Percentiles rank a stretch among this genome's conserved stretches.
Conservation (phyloP, 1,140 invertebrate species). For the Drosophila pruinosa region DNA sequence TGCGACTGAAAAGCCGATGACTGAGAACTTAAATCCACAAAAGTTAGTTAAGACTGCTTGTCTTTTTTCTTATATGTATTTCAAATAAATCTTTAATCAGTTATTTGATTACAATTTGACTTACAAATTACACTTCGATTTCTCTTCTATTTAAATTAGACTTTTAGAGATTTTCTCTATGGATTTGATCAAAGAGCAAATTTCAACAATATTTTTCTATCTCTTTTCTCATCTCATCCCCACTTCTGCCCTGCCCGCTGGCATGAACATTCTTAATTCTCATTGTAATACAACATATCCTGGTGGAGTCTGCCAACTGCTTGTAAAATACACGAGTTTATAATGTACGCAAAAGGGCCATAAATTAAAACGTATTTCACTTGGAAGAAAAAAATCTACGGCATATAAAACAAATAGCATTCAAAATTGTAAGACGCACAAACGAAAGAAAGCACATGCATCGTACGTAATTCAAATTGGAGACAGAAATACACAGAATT, state of each 20-base stretch:
- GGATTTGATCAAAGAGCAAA: neutral
- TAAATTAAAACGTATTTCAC: conserved; percentile 80
- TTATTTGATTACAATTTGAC: neutral
- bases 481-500: conserved; percentile 66
- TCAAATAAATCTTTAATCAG: no score
- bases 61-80: neutral
- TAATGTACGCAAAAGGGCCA: conserved; percentile 64
- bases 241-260: neutral
- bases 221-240: neutral
- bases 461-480: conserved; percentile 68
- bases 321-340: conserved; percentile 71
- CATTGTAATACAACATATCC: conserved; percentile 42
- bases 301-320: conserved; percentile 69
- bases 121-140: neutral
- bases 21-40: neutral
- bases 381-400: conserved; percentile 78
- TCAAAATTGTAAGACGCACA: conserved; percentile 70
- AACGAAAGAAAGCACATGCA: conserved; percentile 35
- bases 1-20: neutral
- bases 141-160: neutral
- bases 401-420: conserved; percentile 76
- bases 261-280: conserved; percentile 21
- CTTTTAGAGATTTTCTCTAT: neutral
- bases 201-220: neutral
- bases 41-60: neutral